These are phyloP conservation scores for Zaprionus bogoriensis DNA, from an alignment of 2,888 invertebrate genomes.

Conservation along the genomic window DNA sequence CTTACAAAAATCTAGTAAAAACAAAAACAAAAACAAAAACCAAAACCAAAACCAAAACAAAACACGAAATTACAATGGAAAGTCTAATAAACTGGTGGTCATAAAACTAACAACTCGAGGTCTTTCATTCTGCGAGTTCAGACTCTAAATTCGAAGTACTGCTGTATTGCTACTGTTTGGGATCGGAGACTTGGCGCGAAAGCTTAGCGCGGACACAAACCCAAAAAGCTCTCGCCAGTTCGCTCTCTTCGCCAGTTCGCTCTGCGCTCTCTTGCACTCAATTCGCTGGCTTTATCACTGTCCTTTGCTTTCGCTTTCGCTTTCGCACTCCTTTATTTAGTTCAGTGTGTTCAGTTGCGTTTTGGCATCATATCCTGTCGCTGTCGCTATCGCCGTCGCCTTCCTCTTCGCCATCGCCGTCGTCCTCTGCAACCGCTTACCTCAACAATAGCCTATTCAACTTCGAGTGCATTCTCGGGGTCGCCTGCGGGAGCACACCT, in stretches of 20 bases:
- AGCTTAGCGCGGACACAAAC: conserved; percentile 31
- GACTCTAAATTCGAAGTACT: too few relatives aligned
- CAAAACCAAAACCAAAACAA: conserved; percentile 39
- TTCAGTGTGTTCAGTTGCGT: conserved; percentile 77
- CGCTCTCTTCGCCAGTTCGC: conserved; percentile 5
- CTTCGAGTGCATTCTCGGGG: conserved; percentile 55
- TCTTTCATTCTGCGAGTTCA: neutral
- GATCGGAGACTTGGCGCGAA: conserved; percentile 7
- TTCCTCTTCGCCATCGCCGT: conserved; percentile 21
- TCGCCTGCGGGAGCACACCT: conserved; percentile 27
- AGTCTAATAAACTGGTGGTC: conserved; percentile 69
- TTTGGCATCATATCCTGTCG: conserved; percentile 71
- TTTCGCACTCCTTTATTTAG: conserved; percentile 74
- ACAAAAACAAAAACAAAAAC: conserved; percentile 37
- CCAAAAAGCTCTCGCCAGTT: conserved; percentile 31
- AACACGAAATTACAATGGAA: conserved; percentile 27
- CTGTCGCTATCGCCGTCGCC: conserved; percentile 38
- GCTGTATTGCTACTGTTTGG: neutral
- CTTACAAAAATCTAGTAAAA: conserved; percentile 55
- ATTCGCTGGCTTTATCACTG: conserved; percentile 49
- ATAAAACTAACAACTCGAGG: conserved; percentile 37
- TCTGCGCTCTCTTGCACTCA: conserved; percentile 32
- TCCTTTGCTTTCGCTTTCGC: conserved; percentile 71
- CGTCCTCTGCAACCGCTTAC: too few relatives aligned
- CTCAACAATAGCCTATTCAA: conserved; percentile 38